These are phyloP conservation scores for Lysandra coridon DNA, from an alignment of 2,888 invertebrate genomes.

Conservation along the genomic window DNA sequence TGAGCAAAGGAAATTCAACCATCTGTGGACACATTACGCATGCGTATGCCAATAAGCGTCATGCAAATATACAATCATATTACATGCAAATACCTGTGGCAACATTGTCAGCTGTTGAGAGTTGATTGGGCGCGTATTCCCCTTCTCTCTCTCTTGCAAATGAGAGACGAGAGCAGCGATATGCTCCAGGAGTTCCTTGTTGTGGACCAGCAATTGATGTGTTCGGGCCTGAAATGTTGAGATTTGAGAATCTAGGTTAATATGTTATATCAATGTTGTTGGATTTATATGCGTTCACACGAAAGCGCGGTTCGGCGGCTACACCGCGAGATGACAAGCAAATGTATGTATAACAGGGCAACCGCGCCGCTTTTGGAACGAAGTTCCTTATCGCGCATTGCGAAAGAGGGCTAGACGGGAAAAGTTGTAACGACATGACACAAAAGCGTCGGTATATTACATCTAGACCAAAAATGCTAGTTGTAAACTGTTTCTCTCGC, in stretches of 20 bases:
- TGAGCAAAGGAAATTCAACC: too few relatives aligned
- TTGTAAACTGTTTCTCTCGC: too few relatives aligned
- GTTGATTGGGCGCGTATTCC: constrained; percentile 73
- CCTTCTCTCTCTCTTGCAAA: constrained; percentile 91
- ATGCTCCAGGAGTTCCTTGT: constrained; percentile 96
- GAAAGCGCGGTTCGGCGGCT: too few relatives aligned
- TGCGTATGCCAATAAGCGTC: background rate
- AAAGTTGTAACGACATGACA: too few relatives aligned
- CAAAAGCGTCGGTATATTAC: too few relatives aligned
- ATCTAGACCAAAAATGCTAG: too few relatives aligned
- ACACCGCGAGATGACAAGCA: too few relatives aligned
- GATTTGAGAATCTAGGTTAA: background rate
- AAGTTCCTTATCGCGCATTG: too few relatives aligned
- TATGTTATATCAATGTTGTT: background rate
- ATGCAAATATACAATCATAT: background rate
- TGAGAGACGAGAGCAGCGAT: constrained; percentile 94
- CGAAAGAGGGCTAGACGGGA: too few relatives aligned
- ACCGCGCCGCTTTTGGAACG: too few relatives aligned
- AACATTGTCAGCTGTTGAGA: constrained; percentile 83
- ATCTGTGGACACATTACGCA: background rate
- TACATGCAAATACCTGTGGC: constrained; percentile 80
- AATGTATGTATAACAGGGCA: too few relatives aligned
- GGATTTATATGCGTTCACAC: background rate
- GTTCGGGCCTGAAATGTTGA: constrained; percentile 84
- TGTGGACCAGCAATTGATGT: constrained; percentile 96